A percentile compares a stretch with the other conserved stretches of the same genome.
These are phyloP conservation scores for Himalopsyche anomala DNA, from an alignment of 2,888 invertebrate species.

Conservation along the genomic window DNA sequence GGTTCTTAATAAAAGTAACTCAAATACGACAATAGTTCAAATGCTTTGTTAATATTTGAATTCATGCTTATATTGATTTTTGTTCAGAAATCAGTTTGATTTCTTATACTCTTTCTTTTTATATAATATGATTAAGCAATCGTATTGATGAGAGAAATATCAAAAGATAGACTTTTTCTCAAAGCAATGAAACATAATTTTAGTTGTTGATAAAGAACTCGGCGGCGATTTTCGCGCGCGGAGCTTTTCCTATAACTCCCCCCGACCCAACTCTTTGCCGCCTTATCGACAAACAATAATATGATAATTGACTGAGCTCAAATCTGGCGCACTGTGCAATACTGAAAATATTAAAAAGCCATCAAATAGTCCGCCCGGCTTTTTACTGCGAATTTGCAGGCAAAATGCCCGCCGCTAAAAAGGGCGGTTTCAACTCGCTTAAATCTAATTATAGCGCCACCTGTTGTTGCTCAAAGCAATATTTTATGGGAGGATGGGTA, in stretches of 20 bases:
- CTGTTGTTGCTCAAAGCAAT: slow-evolving; percentile 42
- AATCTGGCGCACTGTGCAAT: slow-evolving; percentile 37
- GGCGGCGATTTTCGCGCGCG: background rate
- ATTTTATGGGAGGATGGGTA: slow-evolving; percentile 32
- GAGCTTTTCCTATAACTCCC: background rate
- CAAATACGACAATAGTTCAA: no score
- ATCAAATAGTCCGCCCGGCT: slow-evolving; percentile 11
- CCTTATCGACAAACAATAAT: slow-evolving; percentile 27
- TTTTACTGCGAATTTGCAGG: background rate
- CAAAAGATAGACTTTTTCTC: no score
- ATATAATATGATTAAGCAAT: no score
- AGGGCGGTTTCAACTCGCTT: slow-evolving; percentile 20
- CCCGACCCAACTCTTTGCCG: background rate
- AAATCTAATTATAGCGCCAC: slow-evolving; percentile 43
- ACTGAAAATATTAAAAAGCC: slow-evolving; percentile 29
- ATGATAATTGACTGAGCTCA: slow-evolving; percentile 38
- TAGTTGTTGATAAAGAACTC: no score
- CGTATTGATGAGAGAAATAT: no score
- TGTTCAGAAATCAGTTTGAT: no score
- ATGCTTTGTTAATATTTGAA: no score
- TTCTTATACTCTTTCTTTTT: no score
- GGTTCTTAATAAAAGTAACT: no score
- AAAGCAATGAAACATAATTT: no score
- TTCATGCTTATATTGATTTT: no score
- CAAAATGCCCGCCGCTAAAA: slow-evolving; percentile 13